These are phyloP conservation scores for Aporrectodea caliginosa DNA, from an alignment of 1,140 invertebrate genomes.

Conservation along the genomic window DNA sequence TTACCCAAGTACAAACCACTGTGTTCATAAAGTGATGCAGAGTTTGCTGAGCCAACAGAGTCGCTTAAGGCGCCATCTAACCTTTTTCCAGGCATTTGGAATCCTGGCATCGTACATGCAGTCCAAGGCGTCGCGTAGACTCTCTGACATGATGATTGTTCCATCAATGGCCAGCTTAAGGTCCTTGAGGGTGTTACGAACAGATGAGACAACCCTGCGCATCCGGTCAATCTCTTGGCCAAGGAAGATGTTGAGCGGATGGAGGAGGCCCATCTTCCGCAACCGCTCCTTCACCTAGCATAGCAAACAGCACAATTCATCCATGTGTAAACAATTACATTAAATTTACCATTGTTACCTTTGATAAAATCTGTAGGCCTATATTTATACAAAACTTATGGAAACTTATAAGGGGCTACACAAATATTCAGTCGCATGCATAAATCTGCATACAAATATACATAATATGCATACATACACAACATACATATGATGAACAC, in stretches of 20 bases:
- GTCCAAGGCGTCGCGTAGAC: slow-evolving; percentile 78
- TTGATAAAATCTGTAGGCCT: too few species aligned
- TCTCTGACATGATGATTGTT: slow-evolving; percentile 94
- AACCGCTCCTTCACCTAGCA: slow-evolving; percentile 72
- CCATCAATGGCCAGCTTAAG: slow-evolving; percentile 92
- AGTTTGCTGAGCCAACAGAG: too few species aligned
- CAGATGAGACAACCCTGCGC: slow-evolving; percentile 76
- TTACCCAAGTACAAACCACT: too few species aligned
- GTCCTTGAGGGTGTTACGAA: slow-evolving; percentile 77
- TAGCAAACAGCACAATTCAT: too few species aligned
- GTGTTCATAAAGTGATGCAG: too few species aligned
- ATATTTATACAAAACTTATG: too few species aligned
- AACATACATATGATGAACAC: background rate
- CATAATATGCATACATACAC: slow-evolving; percentile 59
- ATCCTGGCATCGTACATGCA: slow-evolving; percentile 94
- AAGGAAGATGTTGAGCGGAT: slow-evolving; percentile 94
- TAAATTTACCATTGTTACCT: too few species aligned
- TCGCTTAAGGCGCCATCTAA: slow-evolving; percentile 54
- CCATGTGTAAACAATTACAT: too few species aligned
- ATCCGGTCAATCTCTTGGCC: slow-evolving; percentile 93
- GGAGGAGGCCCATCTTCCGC: slow-evolving; percentile 75
- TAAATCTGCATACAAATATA: slow-evolving; percentile 70
- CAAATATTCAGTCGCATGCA: too few species aligned
- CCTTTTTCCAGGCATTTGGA: slow-evolving; percentile 85
- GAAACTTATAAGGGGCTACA: too few species aligned